Conservation (phyloP, 2,888 invertebrate genomes). For the Drosophila phalerata region DNA sequence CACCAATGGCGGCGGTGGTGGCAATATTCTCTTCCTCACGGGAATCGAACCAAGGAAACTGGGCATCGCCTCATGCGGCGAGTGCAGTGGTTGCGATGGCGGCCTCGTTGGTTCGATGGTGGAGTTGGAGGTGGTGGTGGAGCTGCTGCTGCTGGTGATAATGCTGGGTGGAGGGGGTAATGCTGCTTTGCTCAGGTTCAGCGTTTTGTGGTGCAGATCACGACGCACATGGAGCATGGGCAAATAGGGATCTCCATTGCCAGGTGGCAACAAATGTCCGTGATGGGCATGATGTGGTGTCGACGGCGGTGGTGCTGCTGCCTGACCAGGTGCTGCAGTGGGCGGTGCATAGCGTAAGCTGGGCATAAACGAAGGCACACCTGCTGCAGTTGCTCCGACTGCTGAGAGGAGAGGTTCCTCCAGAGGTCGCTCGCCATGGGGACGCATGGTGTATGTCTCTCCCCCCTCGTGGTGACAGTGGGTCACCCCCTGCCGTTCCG, state of each 20-base stretch:
- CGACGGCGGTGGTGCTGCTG: slow-evolving; percentile 24
- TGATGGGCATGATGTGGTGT: slow-evolving; percentile 56
- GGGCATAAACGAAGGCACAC: slow-evolving; percentile 36
- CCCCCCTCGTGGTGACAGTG: slow-evolving; percentile 90
- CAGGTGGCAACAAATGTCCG: slow-evolving; percentile 57
- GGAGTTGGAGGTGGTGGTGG: slow-evolving; percentile 60
- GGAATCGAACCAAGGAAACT: slow-evolving; percentile 85
- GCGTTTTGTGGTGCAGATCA: slow-evolving; percentile 88
- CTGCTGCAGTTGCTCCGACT: neutral
- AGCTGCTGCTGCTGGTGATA: slow-evolving; percentile 42
- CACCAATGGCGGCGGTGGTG: slow-evolving; percentile 60
- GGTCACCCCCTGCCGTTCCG: slow-evolving; percentile 87
- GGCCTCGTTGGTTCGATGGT: slow-evolving; percentile 82
- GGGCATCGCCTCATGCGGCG: slow-evolving; percentile 84
- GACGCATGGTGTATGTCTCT: slow-evolving; percentile 91
- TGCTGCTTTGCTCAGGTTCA: slow-evolving; percentile 68
- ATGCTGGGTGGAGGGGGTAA: slow-evolving; percentile 49
- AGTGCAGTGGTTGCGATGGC: slow-evolving; percentile 82
- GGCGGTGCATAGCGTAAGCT: slow-evolving; percentile 52
- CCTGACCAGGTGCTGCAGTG: slow-evolving; percentile 29
- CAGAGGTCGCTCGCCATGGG: slow-evolving; percentile 86
- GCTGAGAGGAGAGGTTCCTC: slow-evolving; percentile 55
- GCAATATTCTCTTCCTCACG: slow-evolving; percentile 83
- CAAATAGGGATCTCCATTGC: slow-evolving; percentile 83
- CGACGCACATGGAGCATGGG: slow-evolving; percentile 91